Conservation (phyloP, 2,113 vertebrate genomes). For the Pelvicachromis taeniatus region DNA sequence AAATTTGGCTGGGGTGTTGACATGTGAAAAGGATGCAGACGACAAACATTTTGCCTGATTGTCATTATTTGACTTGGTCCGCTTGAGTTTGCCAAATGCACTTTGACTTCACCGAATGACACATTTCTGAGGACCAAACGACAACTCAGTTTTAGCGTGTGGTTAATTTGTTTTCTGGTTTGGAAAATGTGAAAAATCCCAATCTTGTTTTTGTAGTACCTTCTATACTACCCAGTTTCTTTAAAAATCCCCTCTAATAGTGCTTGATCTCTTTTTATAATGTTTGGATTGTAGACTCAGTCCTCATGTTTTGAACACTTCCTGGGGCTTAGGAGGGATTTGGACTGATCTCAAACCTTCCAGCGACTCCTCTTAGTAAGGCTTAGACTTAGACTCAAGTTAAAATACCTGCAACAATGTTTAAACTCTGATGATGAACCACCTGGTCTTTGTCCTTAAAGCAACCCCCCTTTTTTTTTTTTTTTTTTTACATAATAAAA, state of each 20-base stretch:
- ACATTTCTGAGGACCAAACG: conserved; percentile 28
- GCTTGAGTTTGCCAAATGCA: conserved; percentile 37
- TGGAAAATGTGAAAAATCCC: background rate
- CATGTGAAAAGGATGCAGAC: conserved; percentile 34
- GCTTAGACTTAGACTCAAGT: conserved; percentile 5
- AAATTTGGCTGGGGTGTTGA: conserved; percentile 15
- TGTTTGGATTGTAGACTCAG: conserved; percentile 15
- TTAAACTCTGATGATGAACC: conserved; percentile 23
- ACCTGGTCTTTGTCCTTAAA: conserved; percentile 19
- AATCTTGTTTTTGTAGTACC: background rate
- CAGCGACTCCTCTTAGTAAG: conserved; percentile 1
- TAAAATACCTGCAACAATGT: conserved; percentile 26
- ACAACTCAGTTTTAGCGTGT: background rate
- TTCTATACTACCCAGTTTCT: background rate
- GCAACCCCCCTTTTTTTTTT: background rate
- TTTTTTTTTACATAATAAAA: background rate
- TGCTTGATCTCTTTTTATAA: conserved; percentile 7
- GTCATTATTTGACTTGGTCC: conserved; percentile 23
- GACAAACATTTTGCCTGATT: conserved; percentile 35
- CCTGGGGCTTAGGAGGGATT: conserved; percentile 29
- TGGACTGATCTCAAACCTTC: conserved; percentile 26
- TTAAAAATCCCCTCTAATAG: conserved; percentile 19
- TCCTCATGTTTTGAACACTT: conserved; percentile 24
- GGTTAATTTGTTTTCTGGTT: background rate
- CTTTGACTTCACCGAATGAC: conserved; percentile 48